Conservation (phyloP, 2,888 invertebrate species). For the Yponomeuta cagnagella region DNA sequence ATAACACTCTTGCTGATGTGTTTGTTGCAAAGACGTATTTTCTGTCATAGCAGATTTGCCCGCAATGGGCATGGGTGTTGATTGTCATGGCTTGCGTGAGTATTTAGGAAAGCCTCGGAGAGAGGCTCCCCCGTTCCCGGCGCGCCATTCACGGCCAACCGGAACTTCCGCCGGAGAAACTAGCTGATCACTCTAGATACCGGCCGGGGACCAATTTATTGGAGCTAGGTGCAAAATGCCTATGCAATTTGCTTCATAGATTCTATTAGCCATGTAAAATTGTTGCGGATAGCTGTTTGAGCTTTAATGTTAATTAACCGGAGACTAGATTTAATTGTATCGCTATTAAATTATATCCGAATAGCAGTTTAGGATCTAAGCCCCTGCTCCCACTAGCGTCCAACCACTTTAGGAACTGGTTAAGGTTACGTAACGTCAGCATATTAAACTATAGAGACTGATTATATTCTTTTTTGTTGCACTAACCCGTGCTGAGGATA, state of each 20-base stretch:
- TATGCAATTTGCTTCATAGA: not conserved
- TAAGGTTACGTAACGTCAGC: too few species aligned
- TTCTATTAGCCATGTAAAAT: not conserved
- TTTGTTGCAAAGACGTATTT: not conserved
- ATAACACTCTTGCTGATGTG: too few species aligned
- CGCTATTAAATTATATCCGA: not conserved
- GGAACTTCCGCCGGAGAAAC: slow-evolving; percentile 52
- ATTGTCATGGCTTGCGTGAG: not conserved
- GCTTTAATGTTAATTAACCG: not conserved
- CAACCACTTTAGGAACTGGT: too few species aligned
- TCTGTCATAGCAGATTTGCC: not conserved
- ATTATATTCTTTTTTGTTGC: too few species aligned
- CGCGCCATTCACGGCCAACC: slow-evolving; percentile 37
- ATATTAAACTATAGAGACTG: not conserved
- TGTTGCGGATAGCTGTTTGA: not conserved
- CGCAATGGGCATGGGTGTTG: not conserved
- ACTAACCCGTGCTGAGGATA: too few species aligned
- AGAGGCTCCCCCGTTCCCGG: not conserved
- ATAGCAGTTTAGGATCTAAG: too few species aligned
- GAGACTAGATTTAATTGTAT: not conserved
- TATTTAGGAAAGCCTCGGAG: not conserved
- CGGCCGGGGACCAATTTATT: not conserved
- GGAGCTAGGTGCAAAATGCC: not conserved
- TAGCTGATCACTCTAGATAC: slow-evolving; percentile 22
- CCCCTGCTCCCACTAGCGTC: too few species aligned